Base-by-base conservation (phyloP, 2,113 vertebrate genomes). In the Regulus satrapa region DNA sequence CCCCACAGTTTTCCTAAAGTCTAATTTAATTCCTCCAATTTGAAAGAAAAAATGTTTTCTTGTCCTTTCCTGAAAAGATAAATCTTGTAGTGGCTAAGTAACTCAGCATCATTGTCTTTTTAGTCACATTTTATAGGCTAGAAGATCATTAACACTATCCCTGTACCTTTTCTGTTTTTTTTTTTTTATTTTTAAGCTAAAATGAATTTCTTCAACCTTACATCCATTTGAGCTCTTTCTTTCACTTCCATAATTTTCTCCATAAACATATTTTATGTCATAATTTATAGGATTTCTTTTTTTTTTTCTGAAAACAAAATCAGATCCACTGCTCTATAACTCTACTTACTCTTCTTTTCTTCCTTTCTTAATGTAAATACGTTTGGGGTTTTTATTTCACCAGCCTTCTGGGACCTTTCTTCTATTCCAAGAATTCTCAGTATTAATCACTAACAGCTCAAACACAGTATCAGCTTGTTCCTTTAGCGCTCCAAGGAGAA, bases 241-340 rank as follows among this genome's bases (percentile, higher is more conserved):
- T 3, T 16, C 1, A 5, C 13, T 9, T 6, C 11, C 1, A 1
- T 45, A 62, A 32, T 0, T 67, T 59, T 67, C 23, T 92, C 12
- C 55, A 11, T 24, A 61, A 64, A 14, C 1, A 43, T 43, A 40
- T 43, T 51, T 82, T 43, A 43, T 81, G 90, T 36, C 3, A 9
- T 36, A 88, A 59, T 19, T 28, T 36, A 20, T 4, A 64, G 4
- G 12, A 25, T 2, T 14, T 43, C 36, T 31, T 67, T 88, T 79
- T 43, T 43, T 31, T 67, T 88, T 79, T 25, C 56, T 67, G 18
- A 10, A 75, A 82, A 46, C 1, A 43, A 49, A 74, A 41, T 58
- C 43, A 67, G 13, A 58, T 25, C 28, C 15, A 28, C 8, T 62
- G 32, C 11, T 79, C 32, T 41, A 4, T 54, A 78, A 58, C 36